phyloP scores from a whole-genome alignment of 2,888 invertebrate genomes.

The Cistogaster globosa region DNA sequence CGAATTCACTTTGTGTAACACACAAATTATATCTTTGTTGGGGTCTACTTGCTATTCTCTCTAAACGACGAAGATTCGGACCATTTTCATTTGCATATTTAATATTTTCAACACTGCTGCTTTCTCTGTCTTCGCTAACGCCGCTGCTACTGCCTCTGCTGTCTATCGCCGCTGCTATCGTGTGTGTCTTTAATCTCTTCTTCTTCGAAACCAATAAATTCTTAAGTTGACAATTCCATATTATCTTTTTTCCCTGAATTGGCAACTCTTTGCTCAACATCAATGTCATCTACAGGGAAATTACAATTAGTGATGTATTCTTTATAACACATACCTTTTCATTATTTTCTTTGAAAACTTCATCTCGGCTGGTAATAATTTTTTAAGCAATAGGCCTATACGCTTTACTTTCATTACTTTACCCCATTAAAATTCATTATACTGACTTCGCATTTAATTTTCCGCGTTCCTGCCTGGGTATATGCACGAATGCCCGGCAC shows the following conservation, averaged over 20 bases:
- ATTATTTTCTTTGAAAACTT: neutral
- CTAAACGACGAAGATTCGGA: slow-evolving; percentile 6
- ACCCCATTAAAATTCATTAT: slow-evolving; percentile 68
- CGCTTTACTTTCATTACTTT: slow-evolving; percentile 59
- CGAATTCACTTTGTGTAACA: slow-evolving; percentile 11
- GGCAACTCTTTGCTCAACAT: no score
- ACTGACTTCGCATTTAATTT: slow-evolving; percentile 67
- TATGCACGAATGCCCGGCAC: slow-evolving; percentile 65
- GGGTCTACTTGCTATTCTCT: slow-evolving; percentile 12
- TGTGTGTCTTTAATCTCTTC: neutral
- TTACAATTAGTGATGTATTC: no score
- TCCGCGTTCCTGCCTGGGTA: slow-evolving; percentile 65
- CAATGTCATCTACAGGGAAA: no score
- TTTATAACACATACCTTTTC: neutral
- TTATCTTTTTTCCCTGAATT: slow-evolving; percentile 11
- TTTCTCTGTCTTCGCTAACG: no score
- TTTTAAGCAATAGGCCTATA: neutral
- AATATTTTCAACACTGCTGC: neutral
- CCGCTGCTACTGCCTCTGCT: no score
- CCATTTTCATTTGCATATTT: neutral
- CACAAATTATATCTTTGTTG: slow-evolving; percentile 17
- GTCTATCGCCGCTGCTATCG: no score
- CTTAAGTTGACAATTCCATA: slow-evolving; percentile 18
- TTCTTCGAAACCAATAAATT: slow-evolving; percentile 12
- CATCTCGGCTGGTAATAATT: neutral